Evolutionary conservation across 2,113 vertebrate genomes (phyloP).

Genomic region (Bambusicola thoracicus): DNA sequence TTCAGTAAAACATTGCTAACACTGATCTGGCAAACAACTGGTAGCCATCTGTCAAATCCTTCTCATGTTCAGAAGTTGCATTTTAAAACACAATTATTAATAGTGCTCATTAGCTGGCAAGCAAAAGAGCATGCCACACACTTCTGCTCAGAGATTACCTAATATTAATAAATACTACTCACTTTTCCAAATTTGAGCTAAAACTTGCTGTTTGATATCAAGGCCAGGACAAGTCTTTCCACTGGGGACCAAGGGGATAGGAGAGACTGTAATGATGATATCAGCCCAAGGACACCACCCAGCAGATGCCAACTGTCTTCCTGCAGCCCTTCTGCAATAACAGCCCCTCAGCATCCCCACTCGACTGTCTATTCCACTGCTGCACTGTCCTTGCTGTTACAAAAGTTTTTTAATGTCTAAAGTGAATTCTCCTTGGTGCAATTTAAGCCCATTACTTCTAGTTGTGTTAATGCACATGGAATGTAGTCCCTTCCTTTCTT

Average conservation of each 20-base stretch:
- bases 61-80: conserved; percentile 40
- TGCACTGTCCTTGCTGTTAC: background rate
- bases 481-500: conserved; percentile 39
- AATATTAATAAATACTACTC: background rate
- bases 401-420: background rate
- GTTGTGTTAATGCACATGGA: conserved; percentile 47
- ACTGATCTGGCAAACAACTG: conserved; percentile 54
- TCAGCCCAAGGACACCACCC: background rate
- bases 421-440: conserved; percentile 37
- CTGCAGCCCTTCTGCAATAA: background rate
- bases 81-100: conserved; percentile 67
- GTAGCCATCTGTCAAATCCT: conserved; percentile 69
- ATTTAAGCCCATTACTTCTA: conserved; percentile 57
- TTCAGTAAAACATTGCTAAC: conserved; percentile 51
- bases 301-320: background rate
- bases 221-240: background rate
- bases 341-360: background rate
- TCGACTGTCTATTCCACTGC: background rate
- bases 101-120: conserved; percentile 55
- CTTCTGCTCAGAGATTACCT: conserved; percentile 32
- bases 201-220: background rate
- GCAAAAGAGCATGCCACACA: conserved; percentile 39
- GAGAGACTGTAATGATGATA: background rate
- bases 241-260: background rate
- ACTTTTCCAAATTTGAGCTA: background rate